Percentiles rank a stretch among this genome's conserved stretches.
phyloP scores from a whole-genome alignment of 2,888 invertebrate genomes.

The Molorchus minor region DNA sequence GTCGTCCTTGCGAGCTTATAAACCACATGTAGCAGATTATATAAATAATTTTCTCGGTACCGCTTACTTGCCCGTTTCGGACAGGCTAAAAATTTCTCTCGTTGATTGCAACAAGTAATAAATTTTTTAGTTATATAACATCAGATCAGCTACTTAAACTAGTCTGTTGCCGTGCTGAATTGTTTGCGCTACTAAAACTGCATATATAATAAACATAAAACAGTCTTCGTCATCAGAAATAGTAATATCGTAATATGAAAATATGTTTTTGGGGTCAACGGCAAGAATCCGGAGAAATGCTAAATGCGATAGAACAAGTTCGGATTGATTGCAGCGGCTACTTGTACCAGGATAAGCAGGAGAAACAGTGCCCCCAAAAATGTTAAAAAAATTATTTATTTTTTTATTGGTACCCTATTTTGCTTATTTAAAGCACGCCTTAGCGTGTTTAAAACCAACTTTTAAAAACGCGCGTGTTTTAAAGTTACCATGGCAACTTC shows the following conservation, averaged over 20 bases:
- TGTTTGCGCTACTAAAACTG: not conserved
- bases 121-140: slow-evolving; percentile 2
- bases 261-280: not conserved
- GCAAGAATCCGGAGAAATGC: no score
- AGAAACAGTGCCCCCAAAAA: no score
- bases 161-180: not conserved
- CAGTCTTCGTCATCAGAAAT: not conserved
- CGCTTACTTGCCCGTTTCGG: not conserved
- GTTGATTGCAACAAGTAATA: slow-evolving; percentile 4
- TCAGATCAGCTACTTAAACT: not conserved
- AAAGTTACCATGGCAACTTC: no score
- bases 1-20: slow-evolving; percentile 5
- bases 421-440: no score
- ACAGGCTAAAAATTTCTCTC: slow-evolving; percentile 1
- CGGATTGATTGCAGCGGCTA: no score
- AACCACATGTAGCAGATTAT: slow-evolving; percentile 2
- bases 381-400: not conserved
- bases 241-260: not conserved
- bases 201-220: not conserved
- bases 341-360: no score
- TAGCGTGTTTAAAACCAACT: no score
- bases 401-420: not conserved
- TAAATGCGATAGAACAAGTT: not conserved
- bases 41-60: slow-evolving; percentile 7
- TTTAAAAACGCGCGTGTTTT: no score